Conservation (phyloP, 2,797 vertebrate species). For the Poeciliopsis turneri region DNA sequence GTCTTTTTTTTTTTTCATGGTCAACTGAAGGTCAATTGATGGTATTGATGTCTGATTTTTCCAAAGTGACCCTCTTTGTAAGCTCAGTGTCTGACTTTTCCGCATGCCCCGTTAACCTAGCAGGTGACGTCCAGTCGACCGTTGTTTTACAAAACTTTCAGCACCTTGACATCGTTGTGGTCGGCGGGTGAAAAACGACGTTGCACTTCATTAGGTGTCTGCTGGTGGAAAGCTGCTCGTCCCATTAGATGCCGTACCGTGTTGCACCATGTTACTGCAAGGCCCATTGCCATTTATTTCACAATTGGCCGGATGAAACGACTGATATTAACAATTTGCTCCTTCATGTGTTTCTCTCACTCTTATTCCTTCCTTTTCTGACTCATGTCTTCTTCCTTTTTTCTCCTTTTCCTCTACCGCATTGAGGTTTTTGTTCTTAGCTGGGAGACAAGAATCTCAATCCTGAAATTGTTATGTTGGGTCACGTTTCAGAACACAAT, state of each 20-base stretch:
- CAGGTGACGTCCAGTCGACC: constrained; percentile 77
- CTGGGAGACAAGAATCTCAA: constrained; percentile 19
- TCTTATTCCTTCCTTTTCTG: constrained; percentile 32
- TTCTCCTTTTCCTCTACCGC: neutral
- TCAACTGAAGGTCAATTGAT: constrained; percentile 73
- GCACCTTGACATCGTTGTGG: constrained; percentile 83
- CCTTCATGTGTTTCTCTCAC: constrained; percentile 82
- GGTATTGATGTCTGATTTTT: constrained; percentile 70
- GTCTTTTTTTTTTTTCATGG: constrained; percentile 49
- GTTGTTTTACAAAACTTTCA: constrained; percentile 77
- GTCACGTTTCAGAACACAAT: constrained; percentile 81
- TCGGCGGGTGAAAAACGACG: constrained; percentile 83
- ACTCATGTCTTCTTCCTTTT: constrained; percentile 14
- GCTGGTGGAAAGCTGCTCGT: constrained; percentile 80
- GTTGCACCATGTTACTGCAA: constrained; percentile 84
- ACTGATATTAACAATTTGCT: constrained; percentile 88
- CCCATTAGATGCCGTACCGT: constrained; percentile 81
- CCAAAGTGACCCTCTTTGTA: constrained; percentile 63
- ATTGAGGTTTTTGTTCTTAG: constrained; percentile 12
- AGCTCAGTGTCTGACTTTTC: constrained; percentile 64
- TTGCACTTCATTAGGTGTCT: constrained; percentile 85
- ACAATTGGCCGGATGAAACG: constrained; percentile 86
- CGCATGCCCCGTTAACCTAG: constrained; percentile 57
- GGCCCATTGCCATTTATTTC: constrained; percentile 89
- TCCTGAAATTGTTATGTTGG: constrained; percentile 72